Evolutionary conservation across 2,888 invertebrate genomes (phyloP).

Genomic region (Leucozona laternaria): DNA sequence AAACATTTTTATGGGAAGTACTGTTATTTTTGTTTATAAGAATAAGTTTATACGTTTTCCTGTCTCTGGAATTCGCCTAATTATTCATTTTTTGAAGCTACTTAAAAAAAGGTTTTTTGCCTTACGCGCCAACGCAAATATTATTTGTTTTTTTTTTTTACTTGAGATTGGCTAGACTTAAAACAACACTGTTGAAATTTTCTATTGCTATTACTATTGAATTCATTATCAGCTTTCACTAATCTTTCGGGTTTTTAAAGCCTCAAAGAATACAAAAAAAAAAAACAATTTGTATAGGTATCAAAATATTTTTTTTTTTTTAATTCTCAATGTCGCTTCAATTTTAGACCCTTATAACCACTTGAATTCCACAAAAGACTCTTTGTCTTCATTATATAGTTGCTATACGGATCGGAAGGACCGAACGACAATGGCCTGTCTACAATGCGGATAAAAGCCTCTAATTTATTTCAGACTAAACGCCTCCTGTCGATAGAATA

Average conservation of each 20-base stretch:
- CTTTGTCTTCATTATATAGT: slow-evolving; percentile 7
- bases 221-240: neutral
- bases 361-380: neutral
- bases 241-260: neutral
- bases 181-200: too few relatives aligned
- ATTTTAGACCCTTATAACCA: neutral
- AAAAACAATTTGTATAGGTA: neutral
- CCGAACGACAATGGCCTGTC: neutral
- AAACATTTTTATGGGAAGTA: too few relatives aligned
- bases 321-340: neutral
- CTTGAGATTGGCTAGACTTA: too few relatives aligned
- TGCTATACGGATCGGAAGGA: neutral
- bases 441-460: neutral
- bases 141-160: too few relatives aligned
- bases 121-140: too few relatives aligned
- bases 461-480: neutral
- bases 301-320: too few relatives aligned
- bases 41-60: too few relatives aligned
- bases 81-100: too few relatives aligned
- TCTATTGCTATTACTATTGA: too few relatives aligned
- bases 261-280: neutral
- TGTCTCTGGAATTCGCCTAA: too few relatives aligned
- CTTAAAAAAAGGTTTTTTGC: too few relatives aligned
- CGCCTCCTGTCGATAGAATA: neutral
- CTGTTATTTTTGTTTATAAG: too few relatives aligned